A percentile compares a stretch with the other conserved stretches of the same genome.
Conservation (phyloP, 2,113 vertebrate species). For the Saimiri boliviensis region DNA sequence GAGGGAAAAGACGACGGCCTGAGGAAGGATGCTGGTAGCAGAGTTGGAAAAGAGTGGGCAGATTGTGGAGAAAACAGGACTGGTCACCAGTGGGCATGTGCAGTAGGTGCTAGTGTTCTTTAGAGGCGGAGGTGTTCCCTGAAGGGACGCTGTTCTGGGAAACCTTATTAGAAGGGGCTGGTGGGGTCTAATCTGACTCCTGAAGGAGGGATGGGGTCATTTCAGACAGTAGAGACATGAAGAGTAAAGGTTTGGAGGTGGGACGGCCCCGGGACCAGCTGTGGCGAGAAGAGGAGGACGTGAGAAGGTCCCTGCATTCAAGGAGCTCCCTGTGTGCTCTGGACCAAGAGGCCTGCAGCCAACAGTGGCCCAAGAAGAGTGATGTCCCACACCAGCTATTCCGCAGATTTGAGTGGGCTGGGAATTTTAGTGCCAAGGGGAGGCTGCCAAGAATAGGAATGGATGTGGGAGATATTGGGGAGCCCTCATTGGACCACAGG, state of each 20-base stretch:
- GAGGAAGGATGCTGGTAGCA: not conserved
- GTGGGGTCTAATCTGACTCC: not conserved
- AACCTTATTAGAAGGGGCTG: not conserved
- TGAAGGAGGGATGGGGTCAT: not conserved
- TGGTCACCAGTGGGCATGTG: accelerated
- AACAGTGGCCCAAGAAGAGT: not conserved
- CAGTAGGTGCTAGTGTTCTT: not conserved
- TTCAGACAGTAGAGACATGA: not conserved
- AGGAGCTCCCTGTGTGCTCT: not conserved
- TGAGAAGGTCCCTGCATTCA: not conserved
- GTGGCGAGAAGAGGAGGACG: not conserved
- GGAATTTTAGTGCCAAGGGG: not conserved
- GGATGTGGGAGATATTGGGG: no score
- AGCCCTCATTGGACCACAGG: not conserved
- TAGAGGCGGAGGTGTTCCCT: not conserved
- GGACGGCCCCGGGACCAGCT: not conserved
- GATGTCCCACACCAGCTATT: not conserved
- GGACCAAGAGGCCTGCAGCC: not conserved
- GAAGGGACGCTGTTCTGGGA: not conserved
- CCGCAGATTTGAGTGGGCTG: not conserved
- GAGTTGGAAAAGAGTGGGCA: not conserved
- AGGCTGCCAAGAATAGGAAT: not conserved
- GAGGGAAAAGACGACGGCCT: not conserved
- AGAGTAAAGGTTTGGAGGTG: not conserved
- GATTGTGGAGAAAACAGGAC: not conserved